Evolutionary conservation across 1,140 invertebrate species (phyloP).

Genomic region (Drosophila prosaltans): DNA sequence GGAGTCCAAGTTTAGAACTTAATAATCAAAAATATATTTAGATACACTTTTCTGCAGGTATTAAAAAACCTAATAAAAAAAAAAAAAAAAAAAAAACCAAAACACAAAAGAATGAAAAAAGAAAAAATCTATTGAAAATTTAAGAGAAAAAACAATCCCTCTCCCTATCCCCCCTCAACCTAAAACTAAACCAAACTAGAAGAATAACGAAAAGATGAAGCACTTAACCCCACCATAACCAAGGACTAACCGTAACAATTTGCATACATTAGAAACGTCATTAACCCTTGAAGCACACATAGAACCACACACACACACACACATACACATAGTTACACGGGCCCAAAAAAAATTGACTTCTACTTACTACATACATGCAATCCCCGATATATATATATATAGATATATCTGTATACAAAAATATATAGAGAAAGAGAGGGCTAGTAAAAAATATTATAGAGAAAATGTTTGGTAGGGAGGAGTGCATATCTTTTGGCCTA

Average conservation of each 20-base stretch:
- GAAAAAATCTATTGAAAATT: background rate
- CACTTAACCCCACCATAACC: conserved; percentile 79
- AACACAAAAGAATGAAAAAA: background rate
- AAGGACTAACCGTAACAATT: conserved; percentile 70
- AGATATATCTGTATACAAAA: background rate
- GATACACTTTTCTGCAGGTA: conserved; percentile 81
- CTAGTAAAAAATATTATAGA: conserved; percentile 15
- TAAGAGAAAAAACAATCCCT: background rate
- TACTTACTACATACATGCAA: conserved; percentile 3
- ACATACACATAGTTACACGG: conserved; percentile 64
- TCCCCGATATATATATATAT: background rate
- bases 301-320: background rate
- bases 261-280: conserved; percentile 65
- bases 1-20: conserved; percentile 82
- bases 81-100: conserved; percentile 34
- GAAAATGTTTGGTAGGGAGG: conserved; percentile 34
- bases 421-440: conserved; percentile 8
- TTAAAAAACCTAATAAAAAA: conserved; percentile 54
- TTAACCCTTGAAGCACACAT: conserved; percentile 32
- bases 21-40: conserved; percentile 82
- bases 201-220: conserved; percentile 42
- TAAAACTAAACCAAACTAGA: conserved; percentile 54
- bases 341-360: conserved; percentile 46
- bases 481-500: conserved; percentile 70
- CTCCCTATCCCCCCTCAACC: too few relatives aligned